Percentiles rank a stretch among this genome's conserved stretches.
Conservation (phyloP, 2,113 vertebrate genomes). For the Oncorhynchus clarkii region DNA sequence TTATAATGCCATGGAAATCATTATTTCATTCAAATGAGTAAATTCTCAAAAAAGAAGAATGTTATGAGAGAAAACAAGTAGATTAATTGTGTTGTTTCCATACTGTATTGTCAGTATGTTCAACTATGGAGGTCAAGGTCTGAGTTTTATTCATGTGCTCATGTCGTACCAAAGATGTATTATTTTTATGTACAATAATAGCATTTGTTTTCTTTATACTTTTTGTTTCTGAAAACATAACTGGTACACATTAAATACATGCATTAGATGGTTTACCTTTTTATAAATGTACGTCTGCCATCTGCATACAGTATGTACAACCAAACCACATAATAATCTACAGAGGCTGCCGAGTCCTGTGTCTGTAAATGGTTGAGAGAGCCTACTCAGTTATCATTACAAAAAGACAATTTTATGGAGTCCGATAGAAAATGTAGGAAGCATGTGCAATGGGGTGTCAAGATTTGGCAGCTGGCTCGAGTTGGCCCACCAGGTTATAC, state of each 20-base stretch:
- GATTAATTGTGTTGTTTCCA: constrained; percentile 11
- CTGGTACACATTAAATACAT: neutral
- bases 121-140: constrained; percentile 15
- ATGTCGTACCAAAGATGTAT: constrained; percentile 76
- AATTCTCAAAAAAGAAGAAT: neutral
- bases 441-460: neutral
- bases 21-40: constrained; percentile 43
- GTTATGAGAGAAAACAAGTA: neutral
- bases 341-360: too few relatives aligned
- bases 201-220: too few relatives aligned
- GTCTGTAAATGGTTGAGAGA: too few relatives aligned
- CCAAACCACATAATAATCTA: constrained; percentile 22
- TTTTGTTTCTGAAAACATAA: neutral
- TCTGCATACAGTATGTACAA: constrained; percentile 7
- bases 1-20: constrained; percentile 27
- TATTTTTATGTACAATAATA: constrained; percentile 48
- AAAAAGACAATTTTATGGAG: neutral
- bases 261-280: constrained; percentile 25
- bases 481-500: neutral
- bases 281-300: constrained; percentile 8
- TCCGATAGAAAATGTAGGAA: neutral
- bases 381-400: too few relatives aligned
- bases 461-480: too few relatives aligned
- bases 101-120: constrained; percentile 14
- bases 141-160: constrained; percentile 49